Conservation (phyloP, 2,888 invertebrate genomes). For the Leptinotarsa haldemani region DNA sequence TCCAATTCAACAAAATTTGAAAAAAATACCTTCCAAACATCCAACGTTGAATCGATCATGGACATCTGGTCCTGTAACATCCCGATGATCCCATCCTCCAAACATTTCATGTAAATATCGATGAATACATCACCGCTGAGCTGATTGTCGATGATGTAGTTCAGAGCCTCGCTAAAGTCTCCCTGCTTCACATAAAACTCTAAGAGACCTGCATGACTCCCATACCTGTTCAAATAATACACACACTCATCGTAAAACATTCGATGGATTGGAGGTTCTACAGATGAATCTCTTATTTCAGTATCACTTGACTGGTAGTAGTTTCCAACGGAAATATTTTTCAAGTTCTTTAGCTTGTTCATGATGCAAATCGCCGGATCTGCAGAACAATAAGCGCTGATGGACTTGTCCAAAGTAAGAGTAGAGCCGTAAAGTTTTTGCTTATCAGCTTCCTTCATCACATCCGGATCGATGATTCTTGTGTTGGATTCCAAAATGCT, state of each 20-base stretch:
- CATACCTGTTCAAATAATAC: conserved; percentile 85
- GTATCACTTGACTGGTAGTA: conserved; percentile 48
- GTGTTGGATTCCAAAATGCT: conserved; percentile 75
- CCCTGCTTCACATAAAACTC: conserved; percentile 82
- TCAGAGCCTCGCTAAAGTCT: conserved; percentile 75
- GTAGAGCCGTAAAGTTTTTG: conserved; percentile 51
- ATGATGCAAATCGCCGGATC: conserved; percentile 68
- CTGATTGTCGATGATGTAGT: conserved; percentile 76
- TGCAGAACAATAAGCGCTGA: conserved; percentile 55
- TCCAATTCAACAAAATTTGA: too few species aligned
- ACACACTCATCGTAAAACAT: conserved; percentile 82
- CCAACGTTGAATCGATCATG: conserved; percentile 74
- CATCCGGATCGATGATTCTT: conserved; percentile 68
- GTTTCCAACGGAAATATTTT: conserved; percentile 63
- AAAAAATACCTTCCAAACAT: conserved; percentile 73
- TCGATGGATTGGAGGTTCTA: conserved; percentile 64
- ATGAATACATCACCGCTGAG: conserved; percentile 79
- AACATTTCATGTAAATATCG: conserved; percentile 78
- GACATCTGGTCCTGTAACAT: conserved; percentile 74
- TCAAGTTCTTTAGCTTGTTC: conserved; percentile 65
- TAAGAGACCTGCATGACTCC: conserved; percentile 79
- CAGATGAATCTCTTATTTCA: conserved; percentile 36
- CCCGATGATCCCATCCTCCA: conserved; percentile 74
- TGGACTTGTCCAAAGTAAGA: conserved; percentile 46
- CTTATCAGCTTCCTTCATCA: conserved; percentile 66